Conservation (phyloP, 1,140 invertebrate genomes). For the Zaprionus vittiger region DNA sequence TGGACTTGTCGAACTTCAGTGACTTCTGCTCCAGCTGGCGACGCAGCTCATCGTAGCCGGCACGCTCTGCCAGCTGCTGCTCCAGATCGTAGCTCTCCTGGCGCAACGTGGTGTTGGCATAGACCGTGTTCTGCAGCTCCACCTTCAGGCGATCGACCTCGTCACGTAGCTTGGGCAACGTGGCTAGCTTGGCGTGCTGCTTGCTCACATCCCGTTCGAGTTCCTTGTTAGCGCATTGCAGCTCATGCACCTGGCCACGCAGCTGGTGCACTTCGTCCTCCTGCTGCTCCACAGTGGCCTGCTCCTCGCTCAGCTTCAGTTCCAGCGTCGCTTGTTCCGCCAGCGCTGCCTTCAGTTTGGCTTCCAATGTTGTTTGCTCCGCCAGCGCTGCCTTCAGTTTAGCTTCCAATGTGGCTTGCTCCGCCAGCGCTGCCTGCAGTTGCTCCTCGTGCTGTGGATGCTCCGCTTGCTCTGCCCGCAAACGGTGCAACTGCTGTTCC, state of each 20-base stretch:
- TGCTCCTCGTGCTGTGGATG: not conserved
- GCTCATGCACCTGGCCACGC: not conserved
- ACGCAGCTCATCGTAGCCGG: constrained; percentile 51
- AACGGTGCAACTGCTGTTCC: constrained; percentile 83
- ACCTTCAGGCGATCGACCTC: constrained; percentile 46
- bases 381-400: constrained; percentile 84
- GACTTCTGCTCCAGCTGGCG: constrained; percentile 61
- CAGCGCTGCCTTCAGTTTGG: constrained; percentile 84
- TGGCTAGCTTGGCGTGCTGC: constrained; percentile 27
- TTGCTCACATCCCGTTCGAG: constrained; percentile 43
- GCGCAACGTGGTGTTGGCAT: constrained; percentile 55
- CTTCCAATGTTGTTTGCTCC: constrained; percentile 86
- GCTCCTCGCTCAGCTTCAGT: not conserved
- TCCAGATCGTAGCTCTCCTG: constrained; percentile 30
- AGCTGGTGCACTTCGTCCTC: not conserved
- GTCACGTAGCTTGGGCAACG: constrained; percentile 30
- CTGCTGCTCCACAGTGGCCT: constrained; percentile 1
- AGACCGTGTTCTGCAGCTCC: constrained; percentile 45
- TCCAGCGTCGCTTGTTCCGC: constrained; percentile 15
- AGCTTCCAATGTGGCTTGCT: constrained; percentile 81
- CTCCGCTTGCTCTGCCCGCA: constrained; percentile 27
- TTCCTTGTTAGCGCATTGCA: constrained; percentile 17
- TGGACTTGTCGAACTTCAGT: constrained; percentile 83
- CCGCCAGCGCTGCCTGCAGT: not conserved
- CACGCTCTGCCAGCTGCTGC: constrained; percentile 12